Conservation (phyloP, 2,888 invertebrate species). For the Clitarchus hookeri region DNA sequence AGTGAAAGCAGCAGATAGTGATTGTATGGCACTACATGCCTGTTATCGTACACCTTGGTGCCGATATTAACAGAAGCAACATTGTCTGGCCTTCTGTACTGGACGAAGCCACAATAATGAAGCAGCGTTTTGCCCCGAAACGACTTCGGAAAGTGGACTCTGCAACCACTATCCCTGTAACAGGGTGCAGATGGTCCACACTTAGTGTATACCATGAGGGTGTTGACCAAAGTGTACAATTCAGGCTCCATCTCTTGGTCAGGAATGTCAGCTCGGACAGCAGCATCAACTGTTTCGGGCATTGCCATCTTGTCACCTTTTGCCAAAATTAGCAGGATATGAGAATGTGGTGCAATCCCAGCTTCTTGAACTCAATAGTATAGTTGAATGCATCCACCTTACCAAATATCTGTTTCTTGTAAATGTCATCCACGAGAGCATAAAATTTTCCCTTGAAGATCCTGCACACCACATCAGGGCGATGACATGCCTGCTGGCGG, state of each 20-base stretch:
- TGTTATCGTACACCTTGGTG: slow-evolving; percentile 46
- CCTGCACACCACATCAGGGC: neutral
- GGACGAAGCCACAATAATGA: slow-evolving; percentile 48
- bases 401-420: neutral
- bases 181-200: neutral
- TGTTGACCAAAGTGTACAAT: neutral
- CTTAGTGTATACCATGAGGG: neutral
- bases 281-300: neutral
- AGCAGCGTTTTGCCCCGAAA: slow-evolving; percentile 43
- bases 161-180: neutral
- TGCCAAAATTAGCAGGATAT: neutral
- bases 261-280: neutral
- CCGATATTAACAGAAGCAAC: slow-evolving; percentile 30
- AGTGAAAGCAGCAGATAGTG: slow-evolving; percentile 51
- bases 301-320: neutral
- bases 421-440: neutral
- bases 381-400: neutral
- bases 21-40: slow-evolving; percentile 52
- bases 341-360: neutral
- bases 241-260: neutral
- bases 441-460: neutral
- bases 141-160: neutral
- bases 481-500: too few species aligned
- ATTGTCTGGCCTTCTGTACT: slow-evolving; percentile 46
- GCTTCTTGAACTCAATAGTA: neutral